phyloP scores from a whole-genome alignment of 2,888 invertebrate genomes.

The Callosobruchus maculatus region DNA sequence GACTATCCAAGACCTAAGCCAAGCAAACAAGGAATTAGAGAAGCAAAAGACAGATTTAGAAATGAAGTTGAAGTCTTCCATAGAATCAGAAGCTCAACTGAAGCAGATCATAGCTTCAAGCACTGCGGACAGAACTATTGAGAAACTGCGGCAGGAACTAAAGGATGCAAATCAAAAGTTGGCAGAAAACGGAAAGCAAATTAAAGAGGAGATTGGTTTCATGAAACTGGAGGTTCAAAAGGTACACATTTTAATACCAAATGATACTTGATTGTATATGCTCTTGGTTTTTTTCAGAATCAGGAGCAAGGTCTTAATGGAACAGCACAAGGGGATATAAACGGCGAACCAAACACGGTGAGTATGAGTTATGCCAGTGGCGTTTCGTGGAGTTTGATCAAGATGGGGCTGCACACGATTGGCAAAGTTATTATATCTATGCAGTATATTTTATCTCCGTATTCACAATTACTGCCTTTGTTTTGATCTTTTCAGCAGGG shows the following conservation, averaged over 20 bases:
- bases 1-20: conserved; percentile 4
- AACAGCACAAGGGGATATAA: neutral
- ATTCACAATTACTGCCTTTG: no score
- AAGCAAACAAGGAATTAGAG: conserved; percentile 7
- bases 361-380: no score
- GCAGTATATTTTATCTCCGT: no score
- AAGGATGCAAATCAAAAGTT: neutral
- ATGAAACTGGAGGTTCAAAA: conserved; percentile 28
- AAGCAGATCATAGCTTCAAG: neutral
- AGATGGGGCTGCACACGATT: no score
- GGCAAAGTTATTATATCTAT: no score
- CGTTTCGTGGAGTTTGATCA: no score
- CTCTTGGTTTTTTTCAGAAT: neutral
- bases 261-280: neutral
- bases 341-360: neutral
- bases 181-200: conserved; percentile 12
- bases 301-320: neutral
- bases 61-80: conserved; percentile 1
- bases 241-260: conserved; percentile 15
- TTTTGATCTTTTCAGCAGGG: conserved; percentile 20
- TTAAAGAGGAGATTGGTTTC: conserved; percentile 24
- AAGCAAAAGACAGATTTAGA: conserved; percentile 13
- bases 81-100: conserved; percentile 5
- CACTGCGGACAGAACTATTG: neutral
- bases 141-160: conserved; percentile 9